Base-by-base conservation (phyloP, 1,140 invertebrate genomes). In the Nasonia longicornis region DNA sequence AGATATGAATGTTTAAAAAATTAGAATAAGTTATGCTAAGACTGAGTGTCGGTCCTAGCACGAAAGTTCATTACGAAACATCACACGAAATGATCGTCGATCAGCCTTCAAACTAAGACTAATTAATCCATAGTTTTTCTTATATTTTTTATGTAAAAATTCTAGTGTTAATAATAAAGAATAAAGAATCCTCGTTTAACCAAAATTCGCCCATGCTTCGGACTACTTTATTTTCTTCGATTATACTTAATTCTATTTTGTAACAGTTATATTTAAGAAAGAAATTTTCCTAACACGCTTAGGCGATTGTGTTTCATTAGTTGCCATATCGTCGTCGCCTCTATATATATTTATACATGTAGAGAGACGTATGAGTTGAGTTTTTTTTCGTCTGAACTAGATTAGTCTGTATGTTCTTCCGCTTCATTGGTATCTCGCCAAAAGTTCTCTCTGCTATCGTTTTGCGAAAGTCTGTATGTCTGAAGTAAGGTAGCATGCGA, bases 121-220 rank as follows among this genome's bases (percentile, higher is more conserved):
- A 58, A 58, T 58, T 58, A 58, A 58, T 58, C 52, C 52, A 58
- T 58, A 58, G 52, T 58, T 58, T 52, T 58, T 58, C 52, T 58
- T 58, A 58, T 58, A 58, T 58, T 58, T 58, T 58, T n/a, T 58
- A 58, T 58, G 52, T 58, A 58, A 58, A 58, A 58, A 58, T 58
- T 58, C 6, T 58, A 58, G 20, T 58, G 52, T 58, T 58, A 58
- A 58, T 58, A 58, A 58, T 58, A 58, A 58, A 58, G 52, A 58
- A 58, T 58, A 58, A 58, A 58, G 52, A 58, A 58, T 58, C 16
- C 16, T 58, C 52, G n/a, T 58, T 58, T 58, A 58, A 58, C 52
- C 52, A n/a, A 20, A 58, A 58, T 16, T 58, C 3, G 7, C 16
- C 52, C 4, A 58, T 20, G 3, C n/a, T 20, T 58, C 7, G 31